Percentiles rank a stretch among this genome's conserved stretches.
Conservation (phyloP, 2,888 invertebrate genomes). For the Caprella mutica region DNA sequence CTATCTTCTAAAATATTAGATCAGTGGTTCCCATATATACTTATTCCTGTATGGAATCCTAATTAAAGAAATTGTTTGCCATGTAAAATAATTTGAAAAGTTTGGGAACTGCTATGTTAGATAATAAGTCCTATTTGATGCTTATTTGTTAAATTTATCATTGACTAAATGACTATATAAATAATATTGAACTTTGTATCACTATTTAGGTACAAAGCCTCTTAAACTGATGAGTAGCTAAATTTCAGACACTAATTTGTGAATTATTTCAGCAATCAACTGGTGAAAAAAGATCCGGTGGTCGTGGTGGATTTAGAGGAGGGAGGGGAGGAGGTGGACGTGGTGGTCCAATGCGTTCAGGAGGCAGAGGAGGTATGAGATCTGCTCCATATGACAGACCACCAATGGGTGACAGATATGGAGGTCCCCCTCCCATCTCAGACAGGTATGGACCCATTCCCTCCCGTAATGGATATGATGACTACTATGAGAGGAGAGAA, state of each 20-base stretch:
- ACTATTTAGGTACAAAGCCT: not conserved
- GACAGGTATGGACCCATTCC: no score
- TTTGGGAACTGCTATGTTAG: no score
- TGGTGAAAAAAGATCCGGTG: slow-evolving; percentile 37
- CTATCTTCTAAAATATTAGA: no score
- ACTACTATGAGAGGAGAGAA: not conserved
- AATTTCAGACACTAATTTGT: not conserved
- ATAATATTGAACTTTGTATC: not conserved
- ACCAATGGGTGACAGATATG: slow-evolving; percentile 39
- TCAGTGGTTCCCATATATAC: no score
- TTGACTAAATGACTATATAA: not conserved
- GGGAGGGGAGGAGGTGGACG: slow-evolving; percentile 24
- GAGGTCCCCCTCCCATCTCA: slow-evolving; percentile 19
- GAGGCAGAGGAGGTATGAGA: slow-evolving; percentile 44
- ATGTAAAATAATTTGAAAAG: no score
- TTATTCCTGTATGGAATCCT: no score
- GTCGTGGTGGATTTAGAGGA: slow-evolving; percentile 29
- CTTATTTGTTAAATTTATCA: no score
- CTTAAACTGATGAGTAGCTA: not conserved
- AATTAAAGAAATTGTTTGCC: no score
- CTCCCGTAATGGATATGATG: no score
- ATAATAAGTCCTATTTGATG: no score
- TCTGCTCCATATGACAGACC: slow-evolving; percentile 21
- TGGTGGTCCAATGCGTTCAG: slow-evolving; percentile 36
- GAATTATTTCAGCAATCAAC: slow-evolving; percentile 37